Base-by-base conservation (phyloP, 2,113 vertebrate species). In the Oreotragus oreotragus region DNA sequence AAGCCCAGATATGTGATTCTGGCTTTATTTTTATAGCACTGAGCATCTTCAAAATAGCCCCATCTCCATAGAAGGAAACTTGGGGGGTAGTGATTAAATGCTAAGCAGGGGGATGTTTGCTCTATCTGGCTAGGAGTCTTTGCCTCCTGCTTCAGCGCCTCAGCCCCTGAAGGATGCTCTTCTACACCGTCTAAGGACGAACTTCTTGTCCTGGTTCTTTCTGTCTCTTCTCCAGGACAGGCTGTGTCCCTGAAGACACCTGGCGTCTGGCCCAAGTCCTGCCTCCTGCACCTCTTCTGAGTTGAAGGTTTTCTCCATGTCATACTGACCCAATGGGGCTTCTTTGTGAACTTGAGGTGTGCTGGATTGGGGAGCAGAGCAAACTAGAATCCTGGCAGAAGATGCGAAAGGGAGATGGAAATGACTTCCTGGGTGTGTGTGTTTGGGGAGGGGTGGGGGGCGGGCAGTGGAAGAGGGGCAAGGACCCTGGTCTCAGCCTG, bases 21-120 rank as follows among this genome's bases (percentile, higher is more conserved):
- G 62, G 96, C 94, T 96, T 96, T 91, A 21, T 84, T 94, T 95
- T 89, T 92, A 90, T 6, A 94, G 84, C 6, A 3, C 0, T n/a
- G 89, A 45, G 79, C 84, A 25, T 84, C 92, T 98, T 96, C 92
- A 95, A 96, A 97, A 83, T 23, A 53, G 83, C 85, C 49, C 47
- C 43, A 28, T 94, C 55, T 95, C 83, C 88, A 55, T 47, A 62
- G 15, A 97, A 91, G n/a, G 60, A n/a, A 90, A 84, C 2, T 51
- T 53, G 62, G 83, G 62, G 88, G 53, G 51, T 91, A 94, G 30
- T 27, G 30, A 83, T 84, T 77, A 49, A 95, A 70, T n/a, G 39
- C 3, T 39, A 49, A 96, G 76, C 0, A 70, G 51, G 80, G 11
- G 8, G 62, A 80, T 45, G 7, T 77, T 84, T 64, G 92, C 93